Evolutionary conservation across 2,113 vertebrate species (phyloP).

Genomic region (Paramormyrops kingsleyae): DNA sequence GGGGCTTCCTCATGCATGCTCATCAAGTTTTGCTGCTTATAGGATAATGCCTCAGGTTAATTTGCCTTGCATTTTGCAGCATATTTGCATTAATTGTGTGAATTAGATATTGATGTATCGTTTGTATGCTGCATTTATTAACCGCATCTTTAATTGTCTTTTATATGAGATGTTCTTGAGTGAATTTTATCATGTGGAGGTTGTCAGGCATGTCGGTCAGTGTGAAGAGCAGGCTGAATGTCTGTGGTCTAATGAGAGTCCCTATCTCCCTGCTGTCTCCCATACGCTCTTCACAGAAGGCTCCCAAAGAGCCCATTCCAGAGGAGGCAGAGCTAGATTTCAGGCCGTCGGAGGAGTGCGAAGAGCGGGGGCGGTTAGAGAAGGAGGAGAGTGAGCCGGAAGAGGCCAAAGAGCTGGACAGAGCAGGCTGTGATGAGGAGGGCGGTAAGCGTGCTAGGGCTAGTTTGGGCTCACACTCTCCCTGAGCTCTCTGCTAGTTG

Average conservation of each 20-base stretch:
- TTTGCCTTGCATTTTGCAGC: not conserved
- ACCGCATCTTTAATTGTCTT: not conserved
- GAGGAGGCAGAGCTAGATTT: constrained; percentile 97
- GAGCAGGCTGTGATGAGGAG: constrained; percentile 58
- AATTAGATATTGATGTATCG: not conserved
- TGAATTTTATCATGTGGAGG: not conserved
- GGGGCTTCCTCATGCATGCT: not conserved
- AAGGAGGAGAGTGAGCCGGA: constrained; percentile 75
- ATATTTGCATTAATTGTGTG: not conserved
- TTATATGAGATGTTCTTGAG: not conserved
- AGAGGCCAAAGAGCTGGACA: constrained; percentile 83
- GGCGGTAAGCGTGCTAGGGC: constrained; percentile 29
- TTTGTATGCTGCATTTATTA: not conserved
- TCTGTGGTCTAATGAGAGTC: too few species aligned
- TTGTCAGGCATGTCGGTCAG: not conserved
- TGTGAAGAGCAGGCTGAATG: not conserved
- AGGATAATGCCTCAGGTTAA: not conserved
- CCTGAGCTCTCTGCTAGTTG: not conserved
- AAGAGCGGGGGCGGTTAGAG: constrained; percentile 66
- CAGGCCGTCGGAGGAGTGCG: constrained; percentile 79
- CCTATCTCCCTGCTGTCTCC: not conserved
- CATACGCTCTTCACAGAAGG: constrained; percentile 65
- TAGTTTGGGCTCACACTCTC: not conserved
- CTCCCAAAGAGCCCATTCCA: constrained; percentile 89
- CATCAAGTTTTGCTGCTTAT: not conserved